phyloP scores from a whole-genome alignment of 2,888 invertebrate genomes.

The Saturnia japonica region DNA sequence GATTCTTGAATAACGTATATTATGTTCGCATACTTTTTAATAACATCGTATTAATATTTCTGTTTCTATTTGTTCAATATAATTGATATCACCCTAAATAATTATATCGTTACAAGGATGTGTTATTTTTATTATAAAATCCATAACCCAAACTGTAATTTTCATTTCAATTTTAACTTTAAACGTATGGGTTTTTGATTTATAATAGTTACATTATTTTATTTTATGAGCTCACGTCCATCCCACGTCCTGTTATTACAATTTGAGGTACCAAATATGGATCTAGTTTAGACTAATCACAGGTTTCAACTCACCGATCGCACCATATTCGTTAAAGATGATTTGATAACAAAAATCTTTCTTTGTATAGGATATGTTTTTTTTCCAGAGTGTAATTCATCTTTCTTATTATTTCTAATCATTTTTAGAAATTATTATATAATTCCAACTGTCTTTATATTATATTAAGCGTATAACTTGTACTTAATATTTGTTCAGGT shows the following conservation, averaged over 20 bases:
- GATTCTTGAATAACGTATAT: too few species aligned
- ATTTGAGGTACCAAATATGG: not conserved
- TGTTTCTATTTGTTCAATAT: too few species aligned
- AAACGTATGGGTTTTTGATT: not conserved
- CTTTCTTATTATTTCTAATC: not conserved
- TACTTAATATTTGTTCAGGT: not conserved
- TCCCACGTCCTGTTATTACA: not conserved
- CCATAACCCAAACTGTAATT: not conserved
- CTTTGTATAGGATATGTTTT: not conserved
- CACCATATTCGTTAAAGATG: not conserved
- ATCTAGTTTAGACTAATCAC: not conserved
- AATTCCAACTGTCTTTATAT: not conserved
- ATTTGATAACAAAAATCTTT: not conserved
- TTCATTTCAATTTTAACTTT: not conserved
- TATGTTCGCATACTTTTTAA: too few species aligned
- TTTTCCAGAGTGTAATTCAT: not conserved
- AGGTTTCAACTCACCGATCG: not conserved
- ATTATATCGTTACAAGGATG: not conserved
- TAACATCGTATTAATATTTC: too few species aligned
- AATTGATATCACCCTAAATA: not conserved
- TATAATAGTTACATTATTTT: not conserved
- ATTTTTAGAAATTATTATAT: not conserved
- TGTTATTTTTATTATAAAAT: not conserved
- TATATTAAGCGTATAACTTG: not conserved
- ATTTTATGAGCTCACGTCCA: not conserved